Percentiles rank a stretch among this genome's conserved stretches.
These are phyloP conservation scores for Acrobasis consociella DNA, from an alignment of 2,888 invertebrate genomes.

Conservation along the genomic window DNA sequence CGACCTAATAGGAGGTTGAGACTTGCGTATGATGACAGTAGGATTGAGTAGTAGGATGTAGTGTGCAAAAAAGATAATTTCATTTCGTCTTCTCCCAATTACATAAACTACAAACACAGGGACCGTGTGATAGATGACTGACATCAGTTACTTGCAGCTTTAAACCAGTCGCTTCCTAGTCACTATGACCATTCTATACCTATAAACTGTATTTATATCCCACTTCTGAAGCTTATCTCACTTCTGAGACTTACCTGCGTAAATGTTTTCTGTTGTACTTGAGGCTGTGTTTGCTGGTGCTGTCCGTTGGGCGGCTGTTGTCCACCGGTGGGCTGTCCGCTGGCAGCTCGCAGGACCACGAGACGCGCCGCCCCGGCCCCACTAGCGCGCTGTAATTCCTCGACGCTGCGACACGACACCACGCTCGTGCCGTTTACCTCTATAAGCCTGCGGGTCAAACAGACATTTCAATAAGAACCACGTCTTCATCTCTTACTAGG, in stretches of 20 bases:
- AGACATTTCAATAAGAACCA: neutral
- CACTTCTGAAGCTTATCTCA: neutral
- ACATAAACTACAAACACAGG: no score
- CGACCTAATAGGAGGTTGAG: no score
- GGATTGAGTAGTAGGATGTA: no score
- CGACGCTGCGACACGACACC: constrained; percentile 85
- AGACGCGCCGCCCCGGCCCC: constrained; percentile 85
- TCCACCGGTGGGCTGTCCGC: constrained; percentile 50
- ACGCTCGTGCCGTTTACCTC: constrained; percentile 92
- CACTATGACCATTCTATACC: no score
- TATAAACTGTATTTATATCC: neutral
- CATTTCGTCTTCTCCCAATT: no score
- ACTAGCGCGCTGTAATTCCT: constrained; percentile 86
- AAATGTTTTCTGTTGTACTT: constrained; percentile 37
- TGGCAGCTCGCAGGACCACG: constrained; percentile 76
- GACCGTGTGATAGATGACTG: no score
- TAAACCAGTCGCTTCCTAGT: no score
- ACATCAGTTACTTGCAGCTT: no score
- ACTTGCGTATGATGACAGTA: no score
- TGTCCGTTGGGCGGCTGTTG: constrained; percentile 50
- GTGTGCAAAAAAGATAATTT: no score
- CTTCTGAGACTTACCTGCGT: constrained; percentile 53
- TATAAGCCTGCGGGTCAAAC: constrained; percentile 81
- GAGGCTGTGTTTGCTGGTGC: constrained; percentile 35
- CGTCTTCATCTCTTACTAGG: no score